Evolutionary conservation across 2,113 vertebrate genomes (phyloP), one percentile per base, ranked within the genome.

Genomic region (Macaca mulatta): DNA sequence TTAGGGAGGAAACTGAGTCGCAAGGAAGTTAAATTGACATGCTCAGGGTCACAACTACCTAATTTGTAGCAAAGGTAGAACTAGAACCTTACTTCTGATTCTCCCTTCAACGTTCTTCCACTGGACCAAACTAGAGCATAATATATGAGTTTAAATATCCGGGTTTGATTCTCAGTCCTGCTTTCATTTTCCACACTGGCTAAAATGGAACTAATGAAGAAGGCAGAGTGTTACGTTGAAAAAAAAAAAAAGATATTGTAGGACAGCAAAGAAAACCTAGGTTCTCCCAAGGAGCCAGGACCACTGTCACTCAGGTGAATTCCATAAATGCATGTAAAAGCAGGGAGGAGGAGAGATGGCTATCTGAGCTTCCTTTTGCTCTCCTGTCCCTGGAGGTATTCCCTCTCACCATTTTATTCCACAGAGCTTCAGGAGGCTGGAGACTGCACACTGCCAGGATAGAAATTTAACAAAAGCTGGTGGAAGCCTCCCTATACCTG

Each of bases 151-250:
- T 79, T 96, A 59, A 69, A 70, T 30, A 67, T 45, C 77, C 38
- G 52, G 50, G 38, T 84, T 43, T 35, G 11, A 48, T 80, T 67
- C 43, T n/a, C 83, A 14, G 57, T 38, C 43, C 72, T 13, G 2
- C 27, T 89, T 90, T 89, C 18, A 86, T 67, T 96, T 83, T 59
- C 82, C 64, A 92, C 64, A 82, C 38, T 92, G 74, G 20, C 52
- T 61, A 61, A 95, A 75, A 79, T 52, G 70, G 59, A 86, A 67
- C 59, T 22, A 50, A 70, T 55, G 55, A 75, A 43, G 38, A 95
- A 43, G 17, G 25, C 6, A 83, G 77, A 87, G 40, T 52, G 32
- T 23, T 50, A 16, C 20, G 48, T 43, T 11, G 18, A 38, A 20
- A 70, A 64, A 25, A 59, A 8, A 70, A 70, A 70, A 8, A 70